Conservation (phyloP, 2,888 invertebrate species). For the Alitta virens region DNA sequence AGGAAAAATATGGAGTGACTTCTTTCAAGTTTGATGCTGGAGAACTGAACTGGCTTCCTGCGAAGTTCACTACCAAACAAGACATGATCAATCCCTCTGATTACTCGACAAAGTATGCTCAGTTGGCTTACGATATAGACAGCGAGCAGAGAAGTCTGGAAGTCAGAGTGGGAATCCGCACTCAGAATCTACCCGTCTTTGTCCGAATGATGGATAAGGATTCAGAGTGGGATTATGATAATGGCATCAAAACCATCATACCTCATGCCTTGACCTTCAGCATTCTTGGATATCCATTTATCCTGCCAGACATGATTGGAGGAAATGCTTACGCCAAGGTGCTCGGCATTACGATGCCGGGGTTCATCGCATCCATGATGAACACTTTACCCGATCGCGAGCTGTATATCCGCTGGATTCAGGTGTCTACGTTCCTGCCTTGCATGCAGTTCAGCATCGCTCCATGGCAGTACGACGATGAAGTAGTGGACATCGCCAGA, state of each 20-base stretch:
- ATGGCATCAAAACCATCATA: conserved; percentile 75
- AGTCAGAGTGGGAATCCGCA: conserved; percentile 77
- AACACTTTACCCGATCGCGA: conserved; percentile 33
- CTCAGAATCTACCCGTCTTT: conserved; percentile 83
- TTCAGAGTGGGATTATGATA: conserved; percentile 78
- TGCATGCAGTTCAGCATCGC: conserved; percentile 78
- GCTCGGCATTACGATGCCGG: background rate
- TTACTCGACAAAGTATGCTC: conserved; percentile 34
- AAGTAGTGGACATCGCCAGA: conserved; percentile 33
- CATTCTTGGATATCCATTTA: conserved; percentile 71
- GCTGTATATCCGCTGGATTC: conserved; percentile 68
- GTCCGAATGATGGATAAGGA: conserved; percentile 75
- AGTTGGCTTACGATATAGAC: conserved; percentile 31
- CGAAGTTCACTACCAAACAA: conserved; percentile 29
- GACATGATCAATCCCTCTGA: conserved; percentile 32
- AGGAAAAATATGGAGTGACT: conserved; percentile 70
- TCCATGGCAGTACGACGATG: conserved; percentile 58
- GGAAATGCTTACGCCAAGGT: conserved; percentile 44
- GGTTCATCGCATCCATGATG: conserved; percentile 8
- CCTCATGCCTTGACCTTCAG: conserved; percentile 68
- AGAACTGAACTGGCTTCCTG: conserved; percentile 37
- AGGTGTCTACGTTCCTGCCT: conserved; percentile 83
- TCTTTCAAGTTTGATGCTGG: conserved; percentile 84
- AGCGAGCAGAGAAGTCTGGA: conserved; percentile 66
- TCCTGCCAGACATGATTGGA: conserved; percentile 82